Evolutionary conservation across 2,113 vertebrate genomes (phyloP), one percentile per base, ranked within the genome.

Genomic region (Felis chaus): DNA sequence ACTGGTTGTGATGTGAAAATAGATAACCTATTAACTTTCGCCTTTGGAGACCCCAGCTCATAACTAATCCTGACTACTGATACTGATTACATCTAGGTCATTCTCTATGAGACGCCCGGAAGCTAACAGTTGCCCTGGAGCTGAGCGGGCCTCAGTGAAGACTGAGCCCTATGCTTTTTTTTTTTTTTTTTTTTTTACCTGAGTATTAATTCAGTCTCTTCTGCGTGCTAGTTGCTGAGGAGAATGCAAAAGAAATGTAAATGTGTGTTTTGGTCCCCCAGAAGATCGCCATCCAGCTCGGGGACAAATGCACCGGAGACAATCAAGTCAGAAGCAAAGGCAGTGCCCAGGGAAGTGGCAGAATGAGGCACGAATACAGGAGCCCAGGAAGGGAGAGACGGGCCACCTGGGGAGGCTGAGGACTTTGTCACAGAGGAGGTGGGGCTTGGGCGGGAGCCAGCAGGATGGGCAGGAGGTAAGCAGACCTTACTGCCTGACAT

Each of bases 51-150:
- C 29, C 78, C 61, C 65, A 84, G 68, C 31, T 91, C 80, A 14
- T 68, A n/a, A n/a, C 39, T 57, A 33, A n/a, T 55, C 50, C 36
- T 19, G 15, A 0, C 48, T 41, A 0, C 8, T 5, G 21, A 19
- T 33, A 0, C 5, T 1, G 41, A 39, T 36, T 31, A 23, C 79
- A 84, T 80, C 53, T 45, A n/a, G 18, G 23, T 55, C 29, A 1
- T 25, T 69, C 23, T 74, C 68, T 69, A 36, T 27, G 50, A 88
- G 33, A 65, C 21, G 5, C 14, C 33, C 0, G 19, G 31, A 18
- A 21, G 55, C 83, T 71, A 23, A 53, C 27, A 25, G 45, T 5
- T 29, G 12, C 16, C 18, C 41, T 7, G 33, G 27, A 15, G 13
- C 15, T 27, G 27, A 15, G 16, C 9, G 39, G 29, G 21, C 23